Evolutionary conservation across 1,140 invertebrate species (phyloP), one percentile per base, ranked within the genome.

Genomic region (Bradysia coprophila): DNA sequence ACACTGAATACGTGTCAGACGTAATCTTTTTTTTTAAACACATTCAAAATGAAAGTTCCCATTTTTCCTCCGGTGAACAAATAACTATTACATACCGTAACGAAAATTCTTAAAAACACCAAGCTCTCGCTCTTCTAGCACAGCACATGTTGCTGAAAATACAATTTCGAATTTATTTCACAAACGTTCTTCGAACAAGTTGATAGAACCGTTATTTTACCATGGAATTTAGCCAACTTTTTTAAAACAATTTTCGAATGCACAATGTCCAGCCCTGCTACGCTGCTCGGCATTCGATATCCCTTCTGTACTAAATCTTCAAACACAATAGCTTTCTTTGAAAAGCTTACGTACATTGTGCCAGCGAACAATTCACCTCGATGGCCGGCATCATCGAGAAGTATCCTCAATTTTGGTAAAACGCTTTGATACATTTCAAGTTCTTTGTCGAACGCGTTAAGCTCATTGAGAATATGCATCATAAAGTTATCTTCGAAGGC

Each of bases 211-310:
- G 55, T 53, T 20, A 69, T 2, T 63, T 52, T 3, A 70, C 73
- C n/a, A 47, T 76, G 74, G 52, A 73, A 68, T 47, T 55, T 67
- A 3, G 67, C 73, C 44, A 76, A 39, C 44, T 69, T 66, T 1
- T 60, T 54, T 2, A 76, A 48, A 8, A 72, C 67, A 6, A 72
- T 41, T 34, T 61, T 48, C 8, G 58, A 53, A 39, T 71, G 65
- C 2, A 62, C 46, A 23, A 67, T 44, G 49, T 75, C 68, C 21
- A 76, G 49, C 4, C 71, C 69, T 11, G 49, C 36, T 21, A 66
- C 49, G 22, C 71, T 60, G 48, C 67, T 55, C 0, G 66, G 62
- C 68, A 76, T 74, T 0, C 50, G 40, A 37, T 48, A 61, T 9
- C 47, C 49, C 3, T 51, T 48, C 2, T 41, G 49, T 38, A 41